phyloP scores from a whole-genome alignment of 2,888 invertebrate species.

The Rhopalosiphum nymphaeae region DNA sequence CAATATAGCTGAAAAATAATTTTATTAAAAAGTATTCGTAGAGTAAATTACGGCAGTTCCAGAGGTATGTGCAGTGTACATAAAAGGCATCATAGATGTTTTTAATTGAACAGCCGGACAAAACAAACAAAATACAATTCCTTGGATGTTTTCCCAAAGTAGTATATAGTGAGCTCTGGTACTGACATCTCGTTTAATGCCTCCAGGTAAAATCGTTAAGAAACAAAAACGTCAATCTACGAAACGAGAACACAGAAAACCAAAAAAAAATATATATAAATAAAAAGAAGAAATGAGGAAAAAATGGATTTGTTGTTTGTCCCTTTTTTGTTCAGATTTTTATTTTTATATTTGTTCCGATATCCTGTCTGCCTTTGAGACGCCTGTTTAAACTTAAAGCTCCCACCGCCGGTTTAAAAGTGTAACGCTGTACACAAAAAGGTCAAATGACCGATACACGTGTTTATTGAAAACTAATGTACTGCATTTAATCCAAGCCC shows the following conservation, averaged over 20 bases:
- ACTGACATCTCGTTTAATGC: constrained; percentile 61
- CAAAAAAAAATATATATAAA: constrained; percentile 22
- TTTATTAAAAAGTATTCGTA: constrained; percentile 29
- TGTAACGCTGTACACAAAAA: constrained; percentile 12
- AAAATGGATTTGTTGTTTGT: background rate
- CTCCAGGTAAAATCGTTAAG: constrained; percentile 56
- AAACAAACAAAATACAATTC: constrained; percentile 57
- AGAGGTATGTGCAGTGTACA: background rate
- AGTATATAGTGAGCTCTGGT: constrained; percentile 20
- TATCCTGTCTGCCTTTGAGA: background rate
- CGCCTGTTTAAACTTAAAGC: background rate
- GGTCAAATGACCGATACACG: constrained; percentile 53
- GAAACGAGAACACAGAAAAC: background rate
- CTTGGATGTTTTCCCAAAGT: constrained; percentile 44
- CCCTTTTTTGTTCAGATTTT: background rate
- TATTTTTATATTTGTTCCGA: background rate
- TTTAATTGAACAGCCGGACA: constrained; percentile 57
- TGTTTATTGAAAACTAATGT: constrained; percentile 61
- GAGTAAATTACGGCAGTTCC: constrained; percentile 24
- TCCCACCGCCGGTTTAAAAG: background rate
- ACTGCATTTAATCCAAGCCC: constrained; percentile 29
- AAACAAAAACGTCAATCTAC: constrained; percentile 53
- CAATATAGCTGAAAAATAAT: background rate
- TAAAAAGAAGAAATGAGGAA: background rate
- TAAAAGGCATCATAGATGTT: constrained; percentile 12